Base-by-base conservation (phyloP, 2,888 invertebrate genomes). In the Dyspetes luteomarginatus region DNA sequence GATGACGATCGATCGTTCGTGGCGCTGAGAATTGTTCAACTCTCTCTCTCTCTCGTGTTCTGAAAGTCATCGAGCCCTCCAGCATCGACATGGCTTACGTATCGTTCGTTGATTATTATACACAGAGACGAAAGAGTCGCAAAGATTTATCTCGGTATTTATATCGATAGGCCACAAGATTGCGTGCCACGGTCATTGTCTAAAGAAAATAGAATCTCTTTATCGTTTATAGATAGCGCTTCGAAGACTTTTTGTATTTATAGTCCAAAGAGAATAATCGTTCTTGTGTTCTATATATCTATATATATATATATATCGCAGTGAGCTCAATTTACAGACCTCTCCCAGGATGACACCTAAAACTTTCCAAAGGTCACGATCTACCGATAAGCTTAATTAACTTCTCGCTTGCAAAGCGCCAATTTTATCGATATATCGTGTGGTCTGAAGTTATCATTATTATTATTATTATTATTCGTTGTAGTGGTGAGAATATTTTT, bases 131-230 rank as follows among this genome's bases (percentile, higher is more conserved):
- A 52, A 43, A 43, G 4, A 15, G 17, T 24, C 17, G 24, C 58
- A n/a, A 24, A 48, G 56, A 2, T 41, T 75, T 81, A 81, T 81
- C 80, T 81, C 56, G 72, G 41, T 62, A 68, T 76, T 81, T 73
- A 48, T 68, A 81, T 81, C 80, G 76, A 62, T 76, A 19, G 62
- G 28, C 36, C 24, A 41, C 48, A 67, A 48, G 72, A 75, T 75
- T 68, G 80, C 41, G 48, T 45, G 68, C 62, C 76, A 41, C 22
- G 62, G 62, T 81, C 68, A 45, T 81, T 76, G 76, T 56, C 45
- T 56, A 36, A 36, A 67, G 41, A 36, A 36, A 36, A 36, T 7
- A 36, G 36, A 12, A 36, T 12, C 12, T 7, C 12, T 43, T 24
- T 55, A 55, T 26, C 19, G 55, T 26, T 9, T 3, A 55, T 5